Percentiles rank a stretch among this genome's conserved stretches.
phyloP scores from a whole-genome alignment of 2,888 invertebrate genomes.

The Dasypolia templi region DNA sequence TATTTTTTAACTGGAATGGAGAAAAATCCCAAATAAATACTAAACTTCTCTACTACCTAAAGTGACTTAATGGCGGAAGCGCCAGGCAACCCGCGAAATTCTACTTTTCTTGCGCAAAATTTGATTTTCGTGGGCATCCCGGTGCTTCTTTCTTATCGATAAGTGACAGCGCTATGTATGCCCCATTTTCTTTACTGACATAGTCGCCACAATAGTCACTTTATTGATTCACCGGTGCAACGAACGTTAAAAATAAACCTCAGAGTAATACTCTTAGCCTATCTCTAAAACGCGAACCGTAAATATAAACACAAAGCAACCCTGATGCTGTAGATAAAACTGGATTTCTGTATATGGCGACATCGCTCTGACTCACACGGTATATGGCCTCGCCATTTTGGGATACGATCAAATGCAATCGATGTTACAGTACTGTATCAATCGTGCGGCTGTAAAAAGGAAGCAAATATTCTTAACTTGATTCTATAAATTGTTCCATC shows the following conservation, averaged over 20 bases:
- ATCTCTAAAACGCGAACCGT: slow-evolving; percentile 17
- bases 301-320: slow-evolving; percentile 42
- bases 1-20: background rate
- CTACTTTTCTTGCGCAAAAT: no score
- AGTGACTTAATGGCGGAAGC: no score
- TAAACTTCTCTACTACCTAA: background rate
- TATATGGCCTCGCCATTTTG: slow-evolving; percentile 58
- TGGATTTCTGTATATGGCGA: slow-evolving; percentile 55
- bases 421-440: slow-evolving; percentile 30
- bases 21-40: background rate
- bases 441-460: slow-evolving; percentile 28
- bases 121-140: no score
- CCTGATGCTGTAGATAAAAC: slow-evolving; percentile 52
- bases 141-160: background rate
- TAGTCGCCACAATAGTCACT: background rate
- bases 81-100: no score
- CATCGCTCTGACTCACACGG: slow-evolving; percentile 49
- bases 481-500: slow-evolving; percentile 25
- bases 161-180: background rate
- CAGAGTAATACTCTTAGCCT: background rate
- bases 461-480: background rate
- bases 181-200: background rate
- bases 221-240: slow-evolving; percentile 1
- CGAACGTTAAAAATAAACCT: slow-evolving; percentile 35
- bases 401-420: slow-evolving; percentile 42